These are phyloP conservation scores for Oncopeltus fasciatus DNA, from an alignment of 1,140 invertebrate species.

Conservation along the genomic window DNA sequence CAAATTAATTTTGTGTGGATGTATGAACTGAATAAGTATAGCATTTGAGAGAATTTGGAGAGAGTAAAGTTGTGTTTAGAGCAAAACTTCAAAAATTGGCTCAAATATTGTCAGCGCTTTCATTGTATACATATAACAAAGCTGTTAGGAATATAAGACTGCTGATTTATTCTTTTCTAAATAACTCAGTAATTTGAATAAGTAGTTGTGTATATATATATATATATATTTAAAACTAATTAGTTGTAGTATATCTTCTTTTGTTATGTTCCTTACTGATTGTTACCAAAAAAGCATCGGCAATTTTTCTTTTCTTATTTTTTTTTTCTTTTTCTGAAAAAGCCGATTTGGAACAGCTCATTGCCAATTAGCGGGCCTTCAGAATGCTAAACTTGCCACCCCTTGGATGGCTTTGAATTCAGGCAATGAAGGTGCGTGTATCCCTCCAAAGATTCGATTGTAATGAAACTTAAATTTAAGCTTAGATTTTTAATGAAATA, in stretches of 20 bases:
- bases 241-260: too few species aligned
- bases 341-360: constrained; percentile 4
- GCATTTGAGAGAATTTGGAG: too few species aligned
- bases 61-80: too few species aligned
- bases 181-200: neutral
- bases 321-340: too few species aligned
- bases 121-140: too few species aligned
- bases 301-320: too few species aligned
- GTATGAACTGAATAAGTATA: too few species aligned
- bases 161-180: neutral
- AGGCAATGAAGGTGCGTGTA: neutral
- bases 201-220: neutral
- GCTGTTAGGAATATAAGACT: neutral
- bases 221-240: neutral
- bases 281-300: constrained; percentile 3
- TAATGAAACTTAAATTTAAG: neutral
- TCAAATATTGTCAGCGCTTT: too few species aligned
- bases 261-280: constrained; percentile 5
- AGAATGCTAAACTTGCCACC: too few species aligned
- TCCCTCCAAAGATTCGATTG: constrained; percentile 4
- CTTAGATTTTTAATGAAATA: neutral
- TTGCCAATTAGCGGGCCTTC: neutral
- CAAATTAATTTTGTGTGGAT: too few species aligned
- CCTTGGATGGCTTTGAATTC: too few species aligned
- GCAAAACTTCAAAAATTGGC: too few species aligned